A percentile compares a stretch with the other conserved stretches of the same genome.
phyloP scores from a whole-genome alignment of 2,888 invertebrate species.

The Sarcophaga subvicina region DNA sequence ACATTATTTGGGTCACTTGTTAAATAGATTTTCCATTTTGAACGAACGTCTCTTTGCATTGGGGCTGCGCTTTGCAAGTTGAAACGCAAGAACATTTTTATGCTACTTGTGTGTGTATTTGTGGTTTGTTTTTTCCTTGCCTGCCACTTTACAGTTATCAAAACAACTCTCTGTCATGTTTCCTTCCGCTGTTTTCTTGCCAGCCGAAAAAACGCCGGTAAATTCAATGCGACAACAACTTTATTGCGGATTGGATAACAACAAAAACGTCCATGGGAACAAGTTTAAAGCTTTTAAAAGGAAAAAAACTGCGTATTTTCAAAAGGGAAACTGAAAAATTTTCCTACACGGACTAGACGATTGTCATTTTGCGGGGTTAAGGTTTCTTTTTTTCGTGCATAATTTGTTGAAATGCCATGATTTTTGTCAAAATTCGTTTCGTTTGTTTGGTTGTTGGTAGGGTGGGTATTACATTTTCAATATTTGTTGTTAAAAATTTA shows the following conservation, averaged over 20 bases:
- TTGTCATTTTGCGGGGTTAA: slow-evolving; percentile 55
- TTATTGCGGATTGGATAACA: slow-evolving; percentile 12
- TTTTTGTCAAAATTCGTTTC: not conserved
- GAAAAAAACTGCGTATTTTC: not conserved
- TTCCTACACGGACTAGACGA: slow-evolving; percentile 36
- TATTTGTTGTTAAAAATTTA: slow-evolving; percentile 39
- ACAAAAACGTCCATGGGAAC: not conserved
- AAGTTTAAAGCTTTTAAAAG: not conserved
- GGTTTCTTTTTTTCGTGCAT: slow-evolving; percentile 5
- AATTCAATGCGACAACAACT: slow-evolving; percentile 62
- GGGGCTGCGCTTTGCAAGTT: not conserved
- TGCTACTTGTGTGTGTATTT: slow-evolving; percentile 11
- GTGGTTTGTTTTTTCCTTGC: slow-evolving; percentile 45
- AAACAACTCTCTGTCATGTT: slow-evolving; percentile 67
- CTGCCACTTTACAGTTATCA: slow-evolving; percentile 68
- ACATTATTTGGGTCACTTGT: slow-evolving; percentile 65
- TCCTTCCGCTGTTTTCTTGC: slow-evolving; percentile 56
- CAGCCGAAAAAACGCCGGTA: slow-evolving; percentile 23
- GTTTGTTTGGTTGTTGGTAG: slow-evolving; percentile 19
- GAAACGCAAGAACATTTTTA: not conserved
- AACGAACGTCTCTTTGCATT: slow-evolving; percentile 13
- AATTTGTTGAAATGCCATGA: not conserved
- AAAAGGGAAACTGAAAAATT: not conserved
- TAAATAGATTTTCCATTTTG: slow-evolving; percentile 50
- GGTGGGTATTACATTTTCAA: slow-evolving; percentile 26